Evolutionary conservation across 2,888 invertebrate genomes (phyloP).

Genomic region (Apodemia duryi): DNA sequence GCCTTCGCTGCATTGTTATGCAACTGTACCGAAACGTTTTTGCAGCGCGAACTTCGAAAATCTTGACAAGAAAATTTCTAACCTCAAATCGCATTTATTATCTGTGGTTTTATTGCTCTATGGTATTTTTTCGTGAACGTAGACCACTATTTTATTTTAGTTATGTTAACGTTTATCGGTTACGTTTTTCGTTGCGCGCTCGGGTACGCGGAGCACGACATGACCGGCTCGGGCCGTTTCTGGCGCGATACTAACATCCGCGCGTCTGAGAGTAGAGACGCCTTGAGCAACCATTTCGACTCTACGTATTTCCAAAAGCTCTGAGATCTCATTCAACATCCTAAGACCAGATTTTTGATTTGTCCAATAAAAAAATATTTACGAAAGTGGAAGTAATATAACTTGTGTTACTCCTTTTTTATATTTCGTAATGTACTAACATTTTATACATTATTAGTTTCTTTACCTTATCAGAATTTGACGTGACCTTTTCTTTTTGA

Average conservation of each 20-base stretch:
- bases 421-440: neutral
- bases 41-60: conserved; percentile 45
- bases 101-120: conserved; percentile 23
- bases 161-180: conserved; percentile 47
- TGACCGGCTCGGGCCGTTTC: conserved; percentile 53
- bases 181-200: conserved; percentile 49
- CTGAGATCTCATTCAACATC: conserved; percentile 11
- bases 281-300: conserved; percentile 7
- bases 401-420: neutral
- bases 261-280: conserved; percentile 24
- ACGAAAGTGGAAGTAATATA: conserved; percentile 4
- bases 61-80: conserved; percentile 52
- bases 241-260: conserved; percentile 60
- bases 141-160: conserved; percentile 28
- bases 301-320: conserved; percentile 18
- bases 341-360: conserved; percentile 4
- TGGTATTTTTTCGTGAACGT: conserved; percentile 17
- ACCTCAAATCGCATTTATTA: conserved; percentile 41
- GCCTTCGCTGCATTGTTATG: conserved; percentile 72
- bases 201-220: conserved; percentile 44
- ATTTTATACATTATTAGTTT: neutral
- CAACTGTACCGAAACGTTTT: conserved; percentile 58
- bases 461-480: neutral
- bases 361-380: neutral
- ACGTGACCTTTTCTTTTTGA: too few species aligned